Conservation (phyloP, 1,140 invertebrate species). For the Apis mellifera region DNA sequence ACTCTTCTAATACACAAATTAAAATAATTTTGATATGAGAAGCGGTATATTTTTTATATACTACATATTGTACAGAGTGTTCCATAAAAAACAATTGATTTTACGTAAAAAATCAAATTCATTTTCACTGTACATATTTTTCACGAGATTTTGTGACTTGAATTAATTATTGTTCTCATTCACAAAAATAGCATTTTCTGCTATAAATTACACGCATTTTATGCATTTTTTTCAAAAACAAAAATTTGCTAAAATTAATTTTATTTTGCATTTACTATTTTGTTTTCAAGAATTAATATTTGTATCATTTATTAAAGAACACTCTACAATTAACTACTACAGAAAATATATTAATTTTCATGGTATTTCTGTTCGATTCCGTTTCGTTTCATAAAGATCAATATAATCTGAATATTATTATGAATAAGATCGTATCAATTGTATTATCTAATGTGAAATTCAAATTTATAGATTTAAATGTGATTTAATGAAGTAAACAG, state of each 20-base stretch:
- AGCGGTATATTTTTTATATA: neutral
- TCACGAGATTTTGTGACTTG: neutral
- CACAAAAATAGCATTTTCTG: neutral
- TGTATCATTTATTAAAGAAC: neutral
- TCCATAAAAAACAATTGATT: neutral
- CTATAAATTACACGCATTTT: neutral
- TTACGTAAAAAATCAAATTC: neutral
- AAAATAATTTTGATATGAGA: slow-evolving; percentile 10
- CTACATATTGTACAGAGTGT: slow-evolving; percentile 13
- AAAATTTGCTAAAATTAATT: neutral
- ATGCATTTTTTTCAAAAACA: neutral
- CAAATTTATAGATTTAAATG: neutral
- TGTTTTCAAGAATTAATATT: neutral
- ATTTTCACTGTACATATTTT: neutral
- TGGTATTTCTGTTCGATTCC: neutral
- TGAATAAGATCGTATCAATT: neutral
- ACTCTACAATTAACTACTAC: neutral
- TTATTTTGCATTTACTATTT: neutral
- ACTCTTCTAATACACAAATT: slow-evolving; percentile 34
- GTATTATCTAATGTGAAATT: neutral
- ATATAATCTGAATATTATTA: neutral
- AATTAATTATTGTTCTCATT: too few relatives aligned
- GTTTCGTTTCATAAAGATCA: slow-evolving; percentile 1
- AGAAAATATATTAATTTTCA: slow-evolving; percentile 51
- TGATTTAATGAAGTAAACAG: neutral